Evolutionary conservation across 2,113 vertebrate species (phyloP).

Genomic region (Puma concolor): DNA sequence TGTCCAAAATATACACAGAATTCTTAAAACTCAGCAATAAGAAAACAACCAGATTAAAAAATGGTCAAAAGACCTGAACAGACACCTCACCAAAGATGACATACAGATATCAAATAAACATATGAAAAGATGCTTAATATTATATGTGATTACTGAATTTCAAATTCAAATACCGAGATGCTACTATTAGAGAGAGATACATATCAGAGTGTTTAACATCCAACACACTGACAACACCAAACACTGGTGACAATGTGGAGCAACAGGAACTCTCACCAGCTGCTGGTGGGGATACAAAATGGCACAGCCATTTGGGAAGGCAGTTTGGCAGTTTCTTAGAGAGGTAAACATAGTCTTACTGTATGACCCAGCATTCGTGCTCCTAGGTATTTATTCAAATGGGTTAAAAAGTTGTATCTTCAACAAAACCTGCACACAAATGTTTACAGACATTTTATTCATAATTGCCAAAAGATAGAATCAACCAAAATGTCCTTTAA

Average conservation of each 20-base stretch:
- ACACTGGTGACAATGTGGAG: rapidly evolving
- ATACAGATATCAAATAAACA: background rate
- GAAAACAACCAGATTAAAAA: background rate
- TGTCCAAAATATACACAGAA: background rate
- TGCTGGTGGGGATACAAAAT: background rate
- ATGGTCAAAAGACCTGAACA: background rate
- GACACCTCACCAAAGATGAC: background rate
- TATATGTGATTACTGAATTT: background rate
- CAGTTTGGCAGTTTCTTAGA: background rate
- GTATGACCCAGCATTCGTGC: too few relatives aligned
- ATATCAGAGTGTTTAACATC: background rate
- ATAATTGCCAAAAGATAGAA: background rate
- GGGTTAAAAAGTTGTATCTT: background rate
- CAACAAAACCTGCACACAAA: background rate
- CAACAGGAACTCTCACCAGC: background rate
- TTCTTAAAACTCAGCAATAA: conserved; percentile 10
- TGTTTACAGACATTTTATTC: background rate
- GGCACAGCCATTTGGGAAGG: background rate
- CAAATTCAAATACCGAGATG: background rate
- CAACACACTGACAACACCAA: background rate
- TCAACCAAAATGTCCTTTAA: background rate
- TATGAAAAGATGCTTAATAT: background rate
- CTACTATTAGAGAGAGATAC: background rate
- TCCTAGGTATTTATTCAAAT: too few relatives aligned
- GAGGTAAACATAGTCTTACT: background rate